A percentile compares a stretch with the other conserved stretches of the same genome.
Evolutionary conservation across 2,113 vertebrate genomes (phyloP).

Genomic region (Atractosteus spatula): DNA sequence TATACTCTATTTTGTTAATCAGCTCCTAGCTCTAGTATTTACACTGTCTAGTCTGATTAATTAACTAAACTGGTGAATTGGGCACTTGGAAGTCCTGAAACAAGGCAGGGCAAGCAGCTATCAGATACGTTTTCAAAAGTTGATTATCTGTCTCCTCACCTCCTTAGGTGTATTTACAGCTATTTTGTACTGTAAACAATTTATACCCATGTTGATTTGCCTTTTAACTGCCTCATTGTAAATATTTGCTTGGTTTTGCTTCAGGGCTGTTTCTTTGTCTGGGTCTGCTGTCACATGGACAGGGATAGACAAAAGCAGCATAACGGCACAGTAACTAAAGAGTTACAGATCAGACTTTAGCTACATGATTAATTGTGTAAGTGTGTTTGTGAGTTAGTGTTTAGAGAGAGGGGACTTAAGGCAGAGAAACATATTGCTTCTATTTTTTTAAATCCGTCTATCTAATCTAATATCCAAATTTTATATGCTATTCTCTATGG

Average conservation of each 20-base stretch:
- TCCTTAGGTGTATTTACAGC: conserved; percentile 52
- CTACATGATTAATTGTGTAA: conserved; percentile 36
- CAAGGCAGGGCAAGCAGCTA: conserved; percentile 53
- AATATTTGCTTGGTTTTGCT: too few relatives aligned
- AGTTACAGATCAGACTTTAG: not conserved
- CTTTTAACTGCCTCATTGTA: too few relatives aligned
- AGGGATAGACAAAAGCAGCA: not conserved
- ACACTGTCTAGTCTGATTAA: conserved; percentile 55
- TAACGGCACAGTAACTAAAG: conserved; percentile 4
- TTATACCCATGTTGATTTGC: conserved; percentile 26
- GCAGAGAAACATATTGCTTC: conserved; percentile 49
- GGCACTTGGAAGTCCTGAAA: conserved; percentile 50
- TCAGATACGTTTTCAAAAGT: conserved; percentile 58
- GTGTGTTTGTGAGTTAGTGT: conserved; percentile 36
- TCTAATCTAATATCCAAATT: conserved; percentile 57
- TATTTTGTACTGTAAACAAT: conserved; percentile 62
- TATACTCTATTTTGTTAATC: conserved; percentile 39
- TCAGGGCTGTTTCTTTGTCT: too few relatives aligned
- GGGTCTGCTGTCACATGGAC: too few relatives aligned
- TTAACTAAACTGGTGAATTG: conserved; percentile 40
- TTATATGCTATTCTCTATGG: conserved; percentile 44
- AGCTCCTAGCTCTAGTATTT: conserved; percentile 47
- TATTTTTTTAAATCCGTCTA: conserved; percentile 51
- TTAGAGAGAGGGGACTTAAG: conserved; percentile 27
- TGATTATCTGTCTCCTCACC: conserved; percentile 44